These are phyloP conservation scores for Cybosia mesomella DNA, from an alignment of 2,888 invertebrate species.

Conservation along the genomic window DNA sequence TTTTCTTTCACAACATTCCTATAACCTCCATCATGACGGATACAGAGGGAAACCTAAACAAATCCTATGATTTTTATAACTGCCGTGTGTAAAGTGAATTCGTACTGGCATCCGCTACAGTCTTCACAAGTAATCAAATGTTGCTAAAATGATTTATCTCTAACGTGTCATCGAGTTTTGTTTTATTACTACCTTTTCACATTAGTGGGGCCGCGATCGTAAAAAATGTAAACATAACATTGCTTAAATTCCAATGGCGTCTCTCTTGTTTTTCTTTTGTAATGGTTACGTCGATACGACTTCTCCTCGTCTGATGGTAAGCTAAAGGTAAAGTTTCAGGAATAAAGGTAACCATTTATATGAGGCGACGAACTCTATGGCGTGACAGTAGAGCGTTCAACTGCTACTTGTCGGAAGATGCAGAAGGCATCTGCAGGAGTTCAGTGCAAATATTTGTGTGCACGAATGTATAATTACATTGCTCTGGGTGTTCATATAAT, in stretches of 20 bases:
- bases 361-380: too few species aligned
- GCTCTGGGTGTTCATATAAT: too few species aligned
- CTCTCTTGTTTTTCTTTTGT: neutral
- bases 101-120: constrained; percentile 14
- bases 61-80: constrained; percentile 27
- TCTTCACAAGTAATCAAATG: constrained; percentile 24
- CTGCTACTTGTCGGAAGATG: too few species aligned
- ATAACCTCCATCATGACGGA: neutral
- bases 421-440: too few species aligned
- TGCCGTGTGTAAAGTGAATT: constrained; percentile 12
- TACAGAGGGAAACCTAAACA: neutral
- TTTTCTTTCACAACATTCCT: neutral
- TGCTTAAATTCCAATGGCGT: neutral
- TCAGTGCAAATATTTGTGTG: too few species aligned
- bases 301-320: too few species aligned
- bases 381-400: too few species aligned
- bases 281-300: too few species aligned
- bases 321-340: too few species aligned
- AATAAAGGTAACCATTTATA: too few species aligned
- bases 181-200: neutral
- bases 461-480: too few species aligned
- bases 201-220: too few species aligned
- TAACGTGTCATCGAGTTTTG: neutral
- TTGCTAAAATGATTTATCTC: constrained; percentile 15
- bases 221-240: neutral